phyloP scores from a whole-genome alignment of 2,888 invertebrate genomes.

The Beris chalybata region DNA sequence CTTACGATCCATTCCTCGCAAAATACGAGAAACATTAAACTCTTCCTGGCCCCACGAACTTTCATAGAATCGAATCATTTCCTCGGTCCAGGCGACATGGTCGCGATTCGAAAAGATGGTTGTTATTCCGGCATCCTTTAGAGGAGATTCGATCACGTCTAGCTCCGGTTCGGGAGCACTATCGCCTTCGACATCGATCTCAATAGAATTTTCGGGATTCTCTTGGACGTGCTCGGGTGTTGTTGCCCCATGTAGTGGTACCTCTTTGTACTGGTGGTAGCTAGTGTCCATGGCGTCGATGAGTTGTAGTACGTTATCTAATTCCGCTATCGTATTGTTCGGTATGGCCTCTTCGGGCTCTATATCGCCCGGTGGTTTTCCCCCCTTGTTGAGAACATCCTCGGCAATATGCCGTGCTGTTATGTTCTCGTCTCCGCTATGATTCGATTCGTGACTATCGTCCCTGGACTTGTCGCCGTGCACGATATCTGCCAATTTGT shows the following conservation, averaged over 20 bases:
- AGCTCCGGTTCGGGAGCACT: conserved; percentile 28
- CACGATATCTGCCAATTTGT: conserved; percentile 44
- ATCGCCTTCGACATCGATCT: conserved; percentile 40
- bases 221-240: neutral
- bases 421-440: conserved; percentile 41
- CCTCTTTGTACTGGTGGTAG: conserved; percentile 3
- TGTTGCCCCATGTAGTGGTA: neutral
- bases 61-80: conserved; percentile 68
- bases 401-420: conserved; percentile 52
- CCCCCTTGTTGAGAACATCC: conserved; percentile 42
- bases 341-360: conserved; percentile 19
- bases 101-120: conserved; percentile 29
- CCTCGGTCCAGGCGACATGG: conserved; percentile 54
- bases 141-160: neutral
- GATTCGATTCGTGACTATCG: conserved; percentile 44
- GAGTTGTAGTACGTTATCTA: neutral
- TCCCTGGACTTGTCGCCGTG: conserved; percentile 37
- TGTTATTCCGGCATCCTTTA: neutral
- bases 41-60: conserved; percentile 67
- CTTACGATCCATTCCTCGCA: conserved; percentile 68
- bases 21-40: conserved; percentile 62
- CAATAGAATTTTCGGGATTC: neutral
- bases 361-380: neutral
- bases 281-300: conserved; percentile 6
- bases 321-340: neutral